phyloP scores from a whole-genome alignment of 2,888 invertebrate species.

The Cryptocephalus moraei region DNA sequence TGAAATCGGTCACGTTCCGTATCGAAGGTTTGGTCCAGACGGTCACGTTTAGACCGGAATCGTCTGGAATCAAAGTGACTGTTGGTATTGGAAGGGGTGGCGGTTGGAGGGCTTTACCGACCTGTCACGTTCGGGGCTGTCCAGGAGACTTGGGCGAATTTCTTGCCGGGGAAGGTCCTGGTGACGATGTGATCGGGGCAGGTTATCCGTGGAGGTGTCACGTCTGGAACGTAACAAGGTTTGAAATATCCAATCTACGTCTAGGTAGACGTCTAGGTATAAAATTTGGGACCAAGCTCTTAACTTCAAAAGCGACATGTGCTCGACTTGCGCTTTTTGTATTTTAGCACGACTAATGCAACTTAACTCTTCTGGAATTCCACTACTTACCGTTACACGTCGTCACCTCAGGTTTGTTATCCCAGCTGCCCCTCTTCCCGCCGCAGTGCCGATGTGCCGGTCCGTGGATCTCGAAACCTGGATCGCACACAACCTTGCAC shows the following conservation, averaged over 20 bases:
- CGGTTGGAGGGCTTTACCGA: constrained; percentile 8
- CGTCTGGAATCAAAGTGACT: constrained; percentile 37
- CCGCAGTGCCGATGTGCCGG: constrained; percentile 43
- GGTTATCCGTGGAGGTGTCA: constrained; percentile 44
- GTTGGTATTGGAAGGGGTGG: background rate
- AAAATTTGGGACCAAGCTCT: no score
- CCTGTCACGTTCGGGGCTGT: constrained; percentile 33
- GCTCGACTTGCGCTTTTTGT: no score
- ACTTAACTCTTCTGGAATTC: no score
- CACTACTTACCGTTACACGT: constrained; percentile 24
- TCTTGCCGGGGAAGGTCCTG: constrained; percentile 39
- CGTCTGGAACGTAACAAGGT: constrained; percentile 43
- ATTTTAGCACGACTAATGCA: no score
- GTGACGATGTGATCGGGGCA: constrained; percentile 47
- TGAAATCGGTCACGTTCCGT: constrained; percentile 34
- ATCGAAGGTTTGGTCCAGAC: constrained; percentile 51
- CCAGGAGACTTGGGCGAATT: constrained; percentile 46
- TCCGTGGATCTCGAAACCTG: constrained; percentile 49
- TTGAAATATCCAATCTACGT: no score
- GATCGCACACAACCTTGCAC: constrained; percentile 48
- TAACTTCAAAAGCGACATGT: no score
- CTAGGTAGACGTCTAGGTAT: no score
- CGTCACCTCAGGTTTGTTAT: constrained; percentile 34
- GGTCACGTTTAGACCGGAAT: constrained; percentile 44
- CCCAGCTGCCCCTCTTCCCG: constrained; percentile 47